A percentile compares a stretch with the other conserved stretches of the same genome.
Evolutionary conservation across 2,113 vertebrate species (phyloP).

Genomic region (Lethenteron camtschaticum): DNA sequence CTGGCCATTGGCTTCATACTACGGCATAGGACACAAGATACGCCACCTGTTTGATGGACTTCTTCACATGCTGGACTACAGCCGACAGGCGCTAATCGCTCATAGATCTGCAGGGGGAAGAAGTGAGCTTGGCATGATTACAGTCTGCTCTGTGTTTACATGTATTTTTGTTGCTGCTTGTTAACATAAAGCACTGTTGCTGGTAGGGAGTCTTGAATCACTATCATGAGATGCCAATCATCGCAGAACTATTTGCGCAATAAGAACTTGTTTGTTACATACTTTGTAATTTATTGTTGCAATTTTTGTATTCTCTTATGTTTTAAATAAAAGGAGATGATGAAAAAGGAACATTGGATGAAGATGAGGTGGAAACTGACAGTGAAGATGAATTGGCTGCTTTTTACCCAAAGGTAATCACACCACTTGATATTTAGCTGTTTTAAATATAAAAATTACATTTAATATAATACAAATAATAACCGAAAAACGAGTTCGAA

Average conservation of each 20-base stretch:
- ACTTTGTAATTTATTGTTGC: not conserved
- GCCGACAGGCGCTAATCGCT: not conserved
- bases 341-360: not conserved
- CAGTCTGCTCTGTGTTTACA: not conserved
- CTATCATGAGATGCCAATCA: not conserved
- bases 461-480: not conserved
- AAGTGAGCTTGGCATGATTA: not conserved
- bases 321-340: not conserved
- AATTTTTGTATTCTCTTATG: not conserved
- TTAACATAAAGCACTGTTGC: not conserved
- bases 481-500: too few relatives aligned
- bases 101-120: not conserved
- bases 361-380: not conserved
- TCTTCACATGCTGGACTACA: constrained; percentile 3
- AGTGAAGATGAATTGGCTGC: constrained; percentile 1
- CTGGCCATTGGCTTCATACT: constrained; percentile 3
- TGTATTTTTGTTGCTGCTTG: not conserved
- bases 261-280: not conserved
- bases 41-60: not conserved
- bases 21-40: not conserved
- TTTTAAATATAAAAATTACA: not conserved
- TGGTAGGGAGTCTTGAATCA: not conserved
- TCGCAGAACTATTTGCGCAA: not conserved
- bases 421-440: not conserved
- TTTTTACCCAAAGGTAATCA: not conserved